Evolutionary conservation across 2,797 vertebrate genomes (phyloP), one percentile per base, ranked within the genome.

Genomic region (Falco naumanni): DNA sequence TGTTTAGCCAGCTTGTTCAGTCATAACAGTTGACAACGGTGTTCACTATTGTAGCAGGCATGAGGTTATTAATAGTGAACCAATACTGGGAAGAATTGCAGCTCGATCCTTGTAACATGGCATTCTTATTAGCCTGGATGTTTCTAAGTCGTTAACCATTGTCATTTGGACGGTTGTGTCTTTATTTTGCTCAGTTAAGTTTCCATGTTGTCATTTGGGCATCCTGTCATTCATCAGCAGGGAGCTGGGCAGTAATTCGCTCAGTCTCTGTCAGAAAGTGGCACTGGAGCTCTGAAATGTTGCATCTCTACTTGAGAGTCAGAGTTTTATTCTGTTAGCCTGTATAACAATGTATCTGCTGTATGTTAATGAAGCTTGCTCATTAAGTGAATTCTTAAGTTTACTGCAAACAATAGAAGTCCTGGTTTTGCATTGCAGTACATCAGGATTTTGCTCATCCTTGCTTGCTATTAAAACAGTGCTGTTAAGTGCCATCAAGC

Each of bases 111-210:
- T 81, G 26, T 41, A 81, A 53, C 6, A 0, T 48, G 56, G n/a
- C 37, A 15, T 71, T 48, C n/a, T 81, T 71, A 34, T 86, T 86
- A 86, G 57, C 65, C 60, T 71, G 48, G 41, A 4, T 69, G 8
- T 41, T 50, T 48, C n/a, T 68, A 2, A 29, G 54, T 33, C 28
- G 28, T 65, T 84, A 93, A 63, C 61, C 25, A 26, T 28, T 95
- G 86, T 37, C 37, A n/a, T 68, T 84, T 0, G 0, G 41, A 39
- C 8, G 19, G 6, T 1, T 75, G n/a, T 48, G 7, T 69, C 65
- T 93, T 93, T 86, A 51, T 81, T 88, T 79, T 72, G 26, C 88
- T 59, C 57, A 24, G 70, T 43, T 54, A 54, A 75, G 54, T 71
- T 39, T n/a, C 41, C 3, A 1, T 20, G 16, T 15, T 92, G 84